phyloP scores from a whole-genome alignment of 1,140 invertebrate genomes.

The Tenebrio molitor region DNA sequence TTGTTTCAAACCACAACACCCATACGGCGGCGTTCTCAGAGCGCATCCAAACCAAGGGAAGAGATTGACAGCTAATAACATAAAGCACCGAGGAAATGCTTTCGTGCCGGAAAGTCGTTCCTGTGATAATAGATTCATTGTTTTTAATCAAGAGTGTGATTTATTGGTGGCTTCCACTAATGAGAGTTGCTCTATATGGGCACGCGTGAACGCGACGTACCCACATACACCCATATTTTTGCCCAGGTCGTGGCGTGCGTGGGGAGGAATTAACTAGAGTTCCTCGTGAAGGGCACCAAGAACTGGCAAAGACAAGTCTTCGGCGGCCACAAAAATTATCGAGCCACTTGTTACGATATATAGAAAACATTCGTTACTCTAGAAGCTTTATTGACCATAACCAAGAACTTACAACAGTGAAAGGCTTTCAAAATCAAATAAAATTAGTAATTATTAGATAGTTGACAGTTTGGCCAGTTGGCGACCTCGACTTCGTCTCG shows the following conservation, averaged over 20 bases:
- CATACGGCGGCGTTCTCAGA: conserved; percentile 23
- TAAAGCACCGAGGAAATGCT: conserved; percentile 28
- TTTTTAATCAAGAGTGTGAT: conserved; percentile 36
- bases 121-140: conserved; percentile 34
- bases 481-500: too few species aligned
- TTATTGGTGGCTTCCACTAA: conserved; percentile 35
- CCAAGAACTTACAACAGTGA: too few species aligned
- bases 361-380: too few species aligned
- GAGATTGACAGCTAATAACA: conserved; percentile 18
- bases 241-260: background rate
- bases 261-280: background rate
- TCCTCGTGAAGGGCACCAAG: conserved; percentile 3
- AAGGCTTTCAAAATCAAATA: too few species aligned
- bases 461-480: too few species aligned
- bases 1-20: conserved; percentile 33
- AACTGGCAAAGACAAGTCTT: background rate
- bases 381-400: too few species aligned
- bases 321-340: background rate
- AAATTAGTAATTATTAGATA: too few species aligned
- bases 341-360: too few species aligned
- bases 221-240: conserved; percentile 9
- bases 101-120: conserved; percentile 30
- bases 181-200: conserved; percentile 36
- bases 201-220: conserved; percentile 8
- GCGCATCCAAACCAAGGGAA: background rate